Evolutionary conservation across 2,888 invertebrate genomes (phyloP).

Genomic region (Dynastes tityus): DNA sequence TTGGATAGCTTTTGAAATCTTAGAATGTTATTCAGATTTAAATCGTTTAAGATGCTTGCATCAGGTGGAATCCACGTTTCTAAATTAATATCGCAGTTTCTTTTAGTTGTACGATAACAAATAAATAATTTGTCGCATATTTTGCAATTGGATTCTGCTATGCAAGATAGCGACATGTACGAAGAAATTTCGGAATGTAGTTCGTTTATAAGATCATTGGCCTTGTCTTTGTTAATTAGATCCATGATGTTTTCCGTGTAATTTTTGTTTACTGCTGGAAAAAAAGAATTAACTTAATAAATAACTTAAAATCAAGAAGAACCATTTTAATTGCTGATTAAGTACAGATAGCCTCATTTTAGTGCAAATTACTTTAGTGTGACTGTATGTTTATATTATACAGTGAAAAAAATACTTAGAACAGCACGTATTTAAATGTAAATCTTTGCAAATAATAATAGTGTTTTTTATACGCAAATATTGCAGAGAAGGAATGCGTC

Average conservation of each 20-base stretch:
- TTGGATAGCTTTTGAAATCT: neutral
- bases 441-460: too few species aligned
- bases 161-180: slow-evolving; percentile 58
- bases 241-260: slow-evolving; percentile 12
- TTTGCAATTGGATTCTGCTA: slow-evolving; percentile 66
- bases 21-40: slow-evolving; percentile 54
- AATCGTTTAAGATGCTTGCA: slow-evolving; percentile 57
- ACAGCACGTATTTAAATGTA: too few species aligned
- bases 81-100: slow-evolving; percentile 40
- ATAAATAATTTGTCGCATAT: slow-evolving; percentile 71
- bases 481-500: too few species aligned
- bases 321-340: too few species aligned
- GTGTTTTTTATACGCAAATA: too few species aligned
- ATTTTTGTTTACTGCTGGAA: slow-evolving; percentile 1
- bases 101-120: slow-evolving; percentile 63
- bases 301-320: neutral
- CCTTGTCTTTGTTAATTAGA: slow-evolving; percentile 59
- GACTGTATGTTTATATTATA: too few species aligned
- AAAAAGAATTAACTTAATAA: neutral
- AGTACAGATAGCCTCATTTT: too few species aligned
- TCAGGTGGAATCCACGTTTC: slow-evolving; percentile 57
- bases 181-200: slow-evolving; percentile 69
- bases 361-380: too few species aligned
- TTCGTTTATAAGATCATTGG: slow-evolving; percentile 71
- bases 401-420: too few species aligned